Percentiles rank a stretch among this genome's conserved stretches.
Conservation (phyloP, 1,140 invertebrate genomes). For the Idris sp. region DNA sequence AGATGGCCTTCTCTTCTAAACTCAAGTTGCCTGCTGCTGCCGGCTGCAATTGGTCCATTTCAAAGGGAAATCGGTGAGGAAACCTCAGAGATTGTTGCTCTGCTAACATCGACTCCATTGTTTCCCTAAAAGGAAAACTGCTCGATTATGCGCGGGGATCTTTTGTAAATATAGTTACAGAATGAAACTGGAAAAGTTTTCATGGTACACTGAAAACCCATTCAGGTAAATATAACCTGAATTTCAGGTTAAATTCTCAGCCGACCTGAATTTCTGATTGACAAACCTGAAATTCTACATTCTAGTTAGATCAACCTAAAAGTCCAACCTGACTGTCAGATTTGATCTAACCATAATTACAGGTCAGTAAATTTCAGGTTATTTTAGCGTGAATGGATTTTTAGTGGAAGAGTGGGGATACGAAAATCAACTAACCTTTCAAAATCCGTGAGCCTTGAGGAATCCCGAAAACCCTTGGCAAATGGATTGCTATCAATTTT, state of each 20-base stretch:
- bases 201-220: no score
- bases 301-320: no score
- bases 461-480: conserved; percentile 90
- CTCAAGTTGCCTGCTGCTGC: conserved; percentile 83
- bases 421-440: conserved; percentile 89
- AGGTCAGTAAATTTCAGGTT: no score
- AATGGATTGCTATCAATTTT: conserved; percentile 93
- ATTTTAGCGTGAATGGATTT: no score
- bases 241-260: no score
- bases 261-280: no score
- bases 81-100: conserved; percentile 87
- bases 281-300: no score
- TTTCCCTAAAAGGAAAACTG: conserved; percentile 83
- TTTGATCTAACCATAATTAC: no score
- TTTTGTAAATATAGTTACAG: background rate
- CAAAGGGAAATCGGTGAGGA: conserved; percentile 84
- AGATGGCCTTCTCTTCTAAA: conserved; percentile 86
- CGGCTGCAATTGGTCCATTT: conserved; percentile 82
- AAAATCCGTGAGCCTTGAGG: conserved; percentile 90
- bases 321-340: no score
- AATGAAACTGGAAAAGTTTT: no score
- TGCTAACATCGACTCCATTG: conserved; percentile 89
- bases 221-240: no score
- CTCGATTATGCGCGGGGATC: conserved; percentile 69
- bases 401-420: no score